A percentile compares a stretch with the other conserved stretches of the same genome.
Evolutionary conservation across 2,888 invertebrate species (phyloP).

Genomic region (Cryptophagus acutangulus): DNA sequence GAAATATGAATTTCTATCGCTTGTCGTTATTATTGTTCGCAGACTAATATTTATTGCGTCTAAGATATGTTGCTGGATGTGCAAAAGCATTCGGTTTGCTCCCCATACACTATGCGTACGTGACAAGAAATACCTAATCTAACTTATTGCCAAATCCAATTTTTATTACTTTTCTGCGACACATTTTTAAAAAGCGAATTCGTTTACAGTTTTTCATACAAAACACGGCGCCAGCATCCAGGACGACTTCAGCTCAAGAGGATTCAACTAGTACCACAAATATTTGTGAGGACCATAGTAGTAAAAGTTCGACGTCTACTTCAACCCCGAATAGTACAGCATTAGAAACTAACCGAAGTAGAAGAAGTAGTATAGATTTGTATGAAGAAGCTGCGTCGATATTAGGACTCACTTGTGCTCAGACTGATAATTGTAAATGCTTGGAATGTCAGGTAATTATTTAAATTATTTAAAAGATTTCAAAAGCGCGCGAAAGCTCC

Average conservation of each 20-base stretch:
- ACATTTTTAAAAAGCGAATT: too few species aligned
- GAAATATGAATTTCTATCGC: too few species aligned
- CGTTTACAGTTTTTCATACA: constrained; percentile 39
- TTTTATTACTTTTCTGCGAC: too few species aligned
- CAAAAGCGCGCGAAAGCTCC: not conserved
- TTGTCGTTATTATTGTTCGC: too few species aligned
- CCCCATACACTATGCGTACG: too few species aligned
- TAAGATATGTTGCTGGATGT: too few species aligned
- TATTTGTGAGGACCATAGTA: constrained; percentile 18
- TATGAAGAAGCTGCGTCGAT: constrained; percentile 46
- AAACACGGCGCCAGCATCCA: constrained; percentile 28
- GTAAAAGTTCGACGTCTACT: constrained; percentile 22
- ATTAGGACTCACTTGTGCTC: constrained; percentile 43
- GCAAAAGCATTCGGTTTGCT: too few species aligned
- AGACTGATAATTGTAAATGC: constrained; percentile 46
- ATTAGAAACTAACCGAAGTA: constrained; percentile 22
- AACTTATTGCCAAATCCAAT: too few species aligned
- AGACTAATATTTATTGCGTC: too few species aligned
- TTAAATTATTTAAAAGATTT: not conserved
- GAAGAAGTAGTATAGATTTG: constrained; percentile 42
- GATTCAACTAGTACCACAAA: constrained; percentile 21
- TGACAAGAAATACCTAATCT: too few species aligned
- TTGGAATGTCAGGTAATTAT: constrained; percentile 45
- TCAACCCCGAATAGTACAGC: constrained; percentile 11
- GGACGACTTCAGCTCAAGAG: constrained; percentile 17